Evolutionary conservation across 23 tunicate genomes (phyloP), one percentile per base, ranked within the genome.

Genomic region (Corella eumyota): DNA sequence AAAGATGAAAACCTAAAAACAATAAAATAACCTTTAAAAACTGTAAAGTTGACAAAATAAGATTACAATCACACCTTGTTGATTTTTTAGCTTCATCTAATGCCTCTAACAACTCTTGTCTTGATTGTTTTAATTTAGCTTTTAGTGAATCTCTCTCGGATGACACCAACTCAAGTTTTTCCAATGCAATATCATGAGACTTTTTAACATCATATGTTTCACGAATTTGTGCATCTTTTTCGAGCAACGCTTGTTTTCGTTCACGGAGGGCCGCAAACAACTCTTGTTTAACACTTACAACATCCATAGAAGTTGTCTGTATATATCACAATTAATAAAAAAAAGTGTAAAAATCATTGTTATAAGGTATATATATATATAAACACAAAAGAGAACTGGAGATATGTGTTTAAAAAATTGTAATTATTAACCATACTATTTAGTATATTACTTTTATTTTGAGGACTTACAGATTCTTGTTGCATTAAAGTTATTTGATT

Each of bases 191-290:
- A 28, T 62, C 66, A 36, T 67, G 76, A 25, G 94, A 77, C 49
- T 84, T 68, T 32, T 65, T 72, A 7, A 78, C 69, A 23, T 57
- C 70, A 62, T 84, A 84, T 11, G 94, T 83, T 64, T 84, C 94
- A 33, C 66, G 83, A 2, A 84, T 32, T 27, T 84, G 79, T 30
- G 72, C 62, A 3, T 84, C 94, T 66, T 75, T 76, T 38, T 84
- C 84, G 5, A 52, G 57, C 30, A 84, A 56, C 25, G 94, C 82
- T 75, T 74, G 94, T 60, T 84, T 84, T 17, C 94, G 72, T 45
- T 84, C 94, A 13, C 81, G 76, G 36, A 60, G 78, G 34, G 83
- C 94, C 0, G 74, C 94, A 45, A 60, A 84, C 30, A 84, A 61
- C 49, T 84, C 83, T 38, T 84, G 76, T 30, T 59, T 76, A 28